Evolutionary conservation across 2,113 vertebrate genomes (phyloP).

Genomic region (Oryzias javanicus): DNA sequence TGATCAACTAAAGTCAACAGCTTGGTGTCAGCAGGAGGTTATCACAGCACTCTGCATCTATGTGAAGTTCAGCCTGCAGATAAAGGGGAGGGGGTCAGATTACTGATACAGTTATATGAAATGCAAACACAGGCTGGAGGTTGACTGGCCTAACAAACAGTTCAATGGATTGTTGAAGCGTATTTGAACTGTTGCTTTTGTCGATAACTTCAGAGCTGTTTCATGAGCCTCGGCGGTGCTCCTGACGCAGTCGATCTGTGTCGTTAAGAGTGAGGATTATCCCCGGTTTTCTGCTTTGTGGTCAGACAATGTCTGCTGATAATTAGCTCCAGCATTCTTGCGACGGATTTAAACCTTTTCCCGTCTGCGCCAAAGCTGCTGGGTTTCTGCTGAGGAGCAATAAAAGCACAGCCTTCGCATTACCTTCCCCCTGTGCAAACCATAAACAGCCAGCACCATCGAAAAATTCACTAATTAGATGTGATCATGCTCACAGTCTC

Average conservation of each 20-base stretch:
- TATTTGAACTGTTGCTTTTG: neutral
- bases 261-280: slow-evolving; percentile 37
- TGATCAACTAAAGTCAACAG: slow-evolving; percentile 58
- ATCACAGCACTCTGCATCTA: slow-evolving; percentile 28
- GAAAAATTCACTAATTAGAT: slow-evolving; percentile 31
- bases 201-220: slow-evolving; percentile 2
- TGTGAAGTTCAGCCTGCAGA: slow-evolving; percentile 31
- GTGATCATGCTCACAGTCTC: slow-evolving; percentile 22
- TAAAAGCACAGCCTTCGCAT: slow-evolving; percentile 29
- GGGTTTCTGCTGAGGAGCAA: slow-evolving; percentile 53
- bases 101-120: slow-evolving; percentile 38
- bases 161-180: neutral
- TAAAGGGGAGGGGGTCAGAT: slow-evolving; percentile 32
- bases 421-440: slow-evolving; percentile 29
- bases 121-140: slow-evolving; percentile 29
- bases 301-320: slow-evolving; percentile 46
- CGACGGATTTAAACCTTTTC: slow-evolving; percentile 56
- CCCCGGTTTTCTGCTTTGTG: slow-evolving; percentile 30
- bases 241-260: slow-evolving; percentile 8
- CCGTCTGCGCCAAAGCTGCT: slow-evolving; percentile 50
- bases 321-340: slow-evolving; percentile 45
- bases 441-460: slow-evolving; percentile 21
- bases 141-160: neutral
- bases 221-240: slow-evolving; percentile 3
- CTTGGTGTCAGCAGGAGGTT: slow-evolving; percentile 54